Evolutionary conservation across 2,888 invertebrate species (phyloP).

Genomic region (Drosophila meridiana): DNA sequence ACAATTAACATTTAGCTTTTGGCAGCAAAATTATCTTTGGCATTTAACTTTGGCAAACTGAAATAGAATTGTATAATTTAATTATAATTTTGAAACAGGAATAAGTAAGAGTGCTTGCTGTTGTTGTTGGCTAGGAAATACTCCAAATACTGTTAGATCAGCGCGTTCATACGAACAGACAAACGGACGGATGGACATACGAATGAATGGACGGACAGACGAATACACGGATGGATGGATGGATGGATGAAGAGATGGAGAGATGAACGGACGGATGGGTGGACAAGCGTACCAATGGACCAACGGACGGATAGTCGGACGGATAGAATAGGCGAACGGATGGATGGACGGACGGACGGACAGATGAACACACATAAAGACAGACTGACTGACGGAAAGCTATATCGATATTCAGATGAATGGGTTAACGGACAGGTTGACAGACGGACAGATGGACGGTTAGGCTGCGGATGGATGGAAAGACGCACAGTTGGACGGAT

Average conservation of each 20-base stretch:
- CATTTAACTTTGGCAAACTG: neutral
- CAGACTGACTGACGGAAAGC: neutral
- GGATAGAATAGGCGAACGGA: too few species aligned
- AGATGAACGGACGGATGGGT: too few species aligned
- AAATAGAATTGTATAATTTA: neutral
- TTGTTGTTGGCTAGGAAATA: neutral
- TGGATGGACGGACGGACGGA: neutral
- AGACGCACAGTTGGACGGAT: neutral
- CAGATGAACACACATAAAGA: too few species aligned
- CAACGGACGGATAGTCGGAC: too few species aligned
- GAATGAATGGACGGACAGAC: neutral
- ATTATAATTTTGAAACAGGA: neutral
- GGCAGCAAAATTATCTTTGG: neutral
- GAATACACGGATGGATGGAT: too few species aligned
- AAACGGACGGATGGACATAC: neutral
- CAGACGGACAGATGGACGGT: neutral
- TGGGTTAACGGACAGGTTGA: neutral
- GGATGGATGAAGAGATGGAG: too few species aligned
- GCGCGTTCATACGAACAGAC: neutral
- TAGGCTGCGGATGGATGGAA: neutral
- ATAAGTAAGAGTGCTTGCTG: too few species aligned
- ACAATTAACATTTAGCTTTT: neutral
- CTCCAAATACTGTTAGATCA: neutral
- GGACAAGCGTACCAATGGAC: too few species aligned
- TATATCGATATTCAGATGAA: neutral